Evolutionary conservation across 2,797 vertebrate species (phyloP), one percentile per base, ranked within the genome.

Genomic region (Pyrrhura leucotis): DNA sequence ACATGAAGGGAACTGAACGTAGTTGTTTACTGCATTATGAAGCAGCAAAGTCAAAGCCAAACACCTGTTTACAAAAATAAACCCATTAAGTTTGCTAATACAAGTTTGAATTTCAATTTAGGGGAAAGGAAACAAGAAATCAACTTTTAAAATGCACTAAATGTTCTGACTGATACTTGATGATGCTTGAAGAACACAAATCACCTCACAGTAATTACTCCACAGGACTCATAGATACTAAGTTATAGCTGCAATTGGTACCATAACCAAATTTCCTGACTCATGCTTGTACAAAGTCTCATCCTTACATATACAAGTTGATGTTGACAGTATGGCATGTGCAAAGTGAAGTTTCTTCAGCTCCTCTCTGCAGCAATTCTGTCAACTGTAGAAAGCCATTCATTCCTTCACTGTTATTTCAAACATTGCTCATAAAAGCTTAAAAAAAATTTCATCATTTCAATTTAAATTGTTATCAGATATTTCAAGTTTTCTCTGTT

Each of bases 221-320:
- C 85, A 75, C 37, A 3, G 59, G 53, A 69, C 53, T 67, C 53
- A 7, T 53, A 56, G 42, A 45, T 80, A 85, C 88, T 74, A 83
- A 89, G 35, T 91, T 93, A 81, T 85, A 86, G 87, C 47, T 89
- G 62, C 39, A 89, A 14, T 37, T 75, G 87, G 75, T 72, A 59
- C 48, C 35, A 74, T 28, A 91, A 84, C 68, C 17, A 13, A 62
- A 96, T 91, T 91, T 92, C 93, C 82, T 91, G 82, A 88, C 75
- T 94, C 58, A 62, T 92, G 89, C 93, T 96, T 96, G 76, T 74
- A 68, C 69, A 77, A 73, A 44, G 76, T 81, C 87, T 96, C 75
- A 80, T 92, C 91, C 81, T 78, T 25, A 50, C 56, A 16, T 5
- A 59, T 20, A 78, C 83, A 72, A 81, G 65, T 73, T 95, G 92